A percentile compares a stretch with the other conserved stretches of the same genome.
Conservation (phyloP, 2,888 invertebrate genomes). For the Pollenia labialis region DNA sequence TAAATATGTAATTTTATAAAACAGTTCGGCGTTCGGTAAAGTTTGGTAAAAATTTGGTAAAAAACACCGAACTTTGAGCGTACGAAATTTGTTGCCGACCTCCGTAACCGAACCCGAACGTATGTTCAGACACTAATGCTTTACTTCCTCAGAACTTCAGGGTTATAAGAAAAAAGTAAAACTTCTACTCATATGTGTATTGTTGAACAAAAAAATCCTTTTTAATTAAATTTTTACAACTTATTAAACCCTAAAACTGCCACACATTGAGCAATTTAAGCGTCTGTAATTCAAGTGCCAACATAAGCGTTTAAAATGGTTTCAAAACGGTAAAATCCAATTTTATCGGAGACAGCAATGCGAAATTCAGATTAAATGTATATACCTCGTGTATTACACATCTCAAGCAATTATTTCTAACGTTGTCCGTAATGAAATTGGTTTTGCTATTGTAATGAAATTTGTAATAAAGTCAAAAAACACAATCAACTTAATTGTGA, state of each 20-base stretch:
- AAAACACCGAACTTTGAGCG: too few species aligned
- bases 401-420: neutral
- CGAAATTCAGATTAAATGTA: too few species aligned
- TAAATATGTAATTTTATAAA: too few species aligned
- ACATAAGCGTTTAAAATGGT: too few species aligned
- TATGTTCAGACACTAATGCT: too few species aligned
- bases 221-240: slow-evolving; percentile 31
- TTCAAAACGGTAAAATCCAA: neutral
- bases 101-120: too few species aligned
- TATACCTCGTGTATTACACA: neutral
- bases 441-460: neutral
- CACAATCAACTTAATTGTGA: neutral
- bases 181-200: too few species aligned
- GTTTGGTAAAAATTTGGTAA: too few species aligned
- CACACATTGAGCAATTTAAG: neutral
- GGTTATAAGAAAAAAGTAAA: too few species aligned
- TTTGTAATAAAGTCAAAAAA: neutral
- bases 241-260: slow-evolving; percentile 10
- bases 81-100: too few species aligned
- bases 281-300: neutral
- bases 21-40: too few species aligned
- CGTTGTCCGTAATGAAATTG: neutral
- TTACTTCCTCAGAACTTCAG: too few species aligned
- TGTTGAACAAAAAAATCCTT: neutral
- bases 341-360: neutral